phyloP scores from a whole-genome alignment of 2,113 vertebrate species.

The Atractosteus spatula region DNA sequence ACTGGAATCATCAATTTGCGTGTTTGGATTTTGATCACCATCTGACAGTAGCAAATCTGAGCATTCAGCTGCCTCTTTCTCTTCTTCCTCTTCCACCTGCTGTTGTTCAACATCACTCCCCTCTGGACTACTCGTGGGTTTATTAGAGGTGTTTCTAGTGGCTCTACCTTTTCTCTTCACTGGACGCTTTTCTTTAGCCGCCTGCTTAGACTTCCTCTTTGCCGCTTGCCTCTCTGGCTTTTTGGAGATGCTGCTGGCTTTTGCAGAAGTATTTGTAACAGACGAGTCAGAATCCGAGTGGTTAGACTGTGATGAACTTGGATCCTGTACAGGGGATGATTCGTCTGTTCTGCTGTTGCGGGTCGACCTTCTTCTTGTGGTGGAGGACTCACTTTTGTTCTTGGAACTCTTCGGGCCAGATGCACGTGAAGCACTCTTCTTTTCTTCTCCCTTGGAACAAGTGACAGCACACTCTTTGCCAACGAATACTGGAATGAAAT shows the following conservation, averaged over 20 bases:
- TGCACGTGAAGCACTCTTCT: constrained; percentile 74
- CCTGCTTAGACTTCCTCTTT: constrained; percentile 72
- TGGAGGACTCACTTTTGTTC: constrained; percentile 67
- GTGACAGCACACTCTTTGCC: constrained; percentile 76
- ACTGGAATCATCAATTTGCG: constrained; percentile 6
- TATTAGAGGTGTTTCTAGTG: constrained; percentile 56
- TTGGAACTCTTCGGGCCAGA: constrained; percentile 77
- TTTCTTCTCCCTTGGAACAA: constrained; percentile 86
- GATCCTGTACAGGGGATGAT: constrained; percentile 54
- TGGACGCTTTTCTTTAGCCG: constrained; percentile 60
- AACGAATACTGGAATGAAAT: constrained; percentile 63
- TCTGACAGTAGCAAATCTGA: neutral
- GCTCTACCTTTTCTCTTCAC: constrained; percentile 74
- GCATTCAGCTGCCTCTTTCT: constrained; percentile 2
- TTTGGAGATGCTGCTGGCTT: constrained; percentile 47
- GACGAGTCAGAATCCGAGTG: constrained; percentile 70
- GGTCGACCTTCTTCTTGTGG: constrained; percentile 75
- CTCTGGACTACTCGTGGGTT: constrained; percentile 54
- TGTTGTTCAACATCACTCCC: constrained; percentile 61
- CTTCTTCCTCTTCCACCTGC: constrained; percentile 29
- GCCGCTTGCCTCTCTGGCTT: constrained; percentile 56
- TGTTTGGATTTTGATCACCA: constrained; percentile 4
- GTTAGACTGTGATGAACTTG: constrained; percentile 62
- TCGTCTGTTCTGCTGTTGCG: constrained; percentile 74
- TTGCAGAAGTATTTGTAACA: constrained; percentile 47